Percentiles rank a stretch among this genome's conserved stretches.
Evolutionary conservation across 2,888 invertebrate genomes (phyloP).

Genomic region (Cremastobaeus sp.): DNA sequence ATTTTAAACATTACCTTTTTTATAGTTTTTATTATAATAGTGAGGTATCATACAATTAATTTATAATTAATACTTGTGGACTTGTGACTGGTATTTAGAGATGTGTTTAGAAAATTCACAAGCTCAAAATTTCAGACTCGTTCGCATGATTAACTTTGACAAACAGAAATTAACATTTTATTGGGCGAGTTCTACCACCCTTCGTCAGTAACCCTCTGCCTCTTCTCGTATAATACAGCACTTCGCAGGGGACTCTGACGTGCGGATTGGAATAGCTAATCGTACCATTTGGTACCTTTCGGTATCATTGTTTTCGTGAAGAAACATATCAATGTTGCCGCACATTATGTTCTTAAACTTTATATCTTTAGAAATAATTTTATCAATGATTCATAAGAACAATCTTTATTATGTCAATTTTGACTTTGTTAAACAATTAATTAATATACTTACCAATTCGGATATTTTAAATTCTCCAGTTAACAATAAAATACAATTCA

Average conservation of each 20-base stretch:
- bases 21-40: no score
- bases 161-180: constrained; percentile 87
- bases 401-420: no score
- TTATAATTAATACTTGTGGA: no score
- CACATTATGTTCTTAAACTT: no score
- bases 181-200: constrained; percentile 79
- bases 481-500: no score
- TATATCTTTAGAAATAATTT: no score
- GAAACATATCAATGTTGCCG: constrained; percentile 56
- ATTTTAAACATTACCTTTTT: no score
- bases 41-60: no score
- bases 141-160: constrained; percentile 82
- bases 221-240: constrained; percentile 61
- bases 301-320: constrained; percentile 70
- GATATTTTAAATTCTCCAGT: no score
- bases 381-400: no score
- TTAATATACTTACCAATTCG: no score
- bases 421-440: no score
- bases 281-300: constrained; percentile 72
- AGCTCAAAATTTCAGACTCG: constrained; percentile 76
- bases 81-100: constrained; percentile 78
- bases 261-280: constrained; percentile 77
- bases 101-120: constrained; percentile 76
- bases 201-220: constrained; percentile 66
- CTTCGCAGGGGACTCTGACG: constrained; percentile 64